Base-by-base conservation (phyloP, 1,140 invertebrate genomes). In the Drosophila persimilis region DNA sequence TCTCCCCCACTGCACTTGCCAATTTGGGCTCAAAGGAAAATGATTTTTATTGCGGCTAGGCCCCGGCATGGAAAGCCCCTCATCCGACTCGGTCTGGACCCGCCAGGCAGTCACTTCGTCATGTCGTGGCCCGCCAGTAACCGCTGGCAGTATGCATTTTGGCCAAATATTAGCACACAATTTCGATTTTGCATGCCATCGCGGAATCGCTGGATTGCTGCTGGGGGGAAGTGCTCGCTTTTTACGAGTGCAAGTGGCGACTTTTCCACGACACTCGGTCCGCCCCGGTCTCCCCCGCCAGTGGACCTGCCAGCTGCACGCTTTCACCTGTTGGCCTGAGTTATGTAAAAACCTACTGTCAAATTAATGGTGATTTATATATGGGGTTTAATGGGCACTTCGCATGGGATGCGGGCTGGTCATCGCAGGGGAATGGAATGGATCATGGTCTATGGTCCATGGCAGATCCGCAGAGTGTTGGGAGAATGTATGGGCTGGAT, bases 341-440 rank as follows among this genome's bases (percentile, higher is more conserved):
- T 88, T 86, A 86, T 88, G 77, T 86, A 86, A 85, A 74, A 85
- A 64, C 77, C 77, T 39, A 86, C 60, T 86, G 80, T 85, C 81
- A 85, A 86, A 85, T 85, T 85, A 85, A 85, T 86, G 77, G 73
- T 85, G 80, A 85, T 85, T 85, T 85, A 85, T 85, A 77, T 77
- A 57, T 80, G 72, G 60, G 46, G 65, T 48, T 65, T 84, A 85
- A 86, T 86, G 64, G 79, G 54, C 60, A 67, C 69, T 77, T 67
- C 61, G 63, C 58, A 64, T 76, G 56, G 55, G 66, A 71, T 71
- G 66, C 66, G 55, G 65, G 46, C 20, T 24, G 22, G 46, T 22
- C 22, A 13, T 39, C 11, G 35, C 3, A 8, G 31, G 31, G 31
- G 8, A 31, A 46, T 20, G 15, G 8, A 46, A 47, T 48, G 17